Conservation (phyloP, 2,797 vertebrate genomes). For the Parambassis ranga region DNA sequence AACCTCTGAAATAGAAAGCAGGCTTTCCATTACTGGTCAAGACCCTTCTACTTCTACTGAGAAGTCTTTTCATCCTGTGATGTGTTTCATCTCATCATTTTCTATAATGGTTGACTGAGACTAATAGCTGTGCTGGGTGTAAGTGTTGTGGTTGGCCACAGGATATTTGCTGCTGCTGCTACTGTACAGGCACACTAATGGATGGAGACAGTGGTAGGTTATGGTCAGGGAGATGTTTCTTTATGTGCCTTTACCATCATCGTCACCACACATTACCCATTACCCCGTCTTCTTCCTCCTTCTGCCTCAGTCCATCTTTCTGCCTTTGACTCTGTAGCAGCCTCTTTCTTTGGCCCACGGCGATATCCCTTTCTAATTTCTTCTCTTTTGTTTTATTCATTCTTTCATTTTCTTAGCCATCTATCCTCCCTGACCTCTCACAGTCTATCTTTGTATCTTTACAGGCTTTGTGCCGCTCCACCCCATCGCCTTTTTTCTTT, state of each 20-base stretch:
- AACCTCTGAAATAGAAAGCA: constrained; percentile 18
- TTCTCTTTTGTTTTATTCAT: constrained; percentile 76
- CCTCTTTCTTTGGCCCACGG: constrained; percentile 38
- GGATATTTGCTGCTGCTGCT: constrained; percentile 46
- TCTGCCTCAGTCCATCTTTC: constrained; percentile 11
- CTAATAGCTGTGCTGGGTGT: constrained; percentile 45
- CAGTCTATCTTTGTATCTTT: constrained; percentile 53
- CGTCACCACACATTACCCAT: constrained; percentile 20
- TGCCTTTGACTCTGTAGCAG: constrained; percentile 9
- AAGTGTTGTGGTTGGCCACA: constrained; percentile 57
- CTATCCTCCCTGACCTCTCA: constrained; percentile 45
- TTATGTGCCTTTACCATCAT: constrained; percentile 10
- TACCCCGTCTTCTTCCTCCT: constrained; percentile 6
- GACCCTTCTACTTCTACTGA: constrained; percentile 8
- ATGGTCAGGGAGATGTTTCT: constrained; percentile 24
- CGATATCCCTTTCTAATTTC: constrained; percentile 65
- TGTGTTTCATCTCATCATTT: constrained; percentile 42
- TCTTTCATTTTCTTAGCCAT: constrained; percentile 65
- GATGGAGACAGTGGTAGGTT: constrained; percentile 50
- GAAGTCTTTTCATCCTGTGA: constrained; percentile 42
- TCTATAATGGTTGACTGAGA: constrained; percentile 44
- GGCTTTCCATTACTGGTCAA: constrained; percentile 47
- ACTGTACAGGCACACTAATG: constrained; percentile 53
- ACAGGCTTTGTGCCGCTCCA: constrained; percentile 17
- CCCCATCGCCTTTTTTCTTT: constrained; percentile 20